Evolutionary conservation across 2,888 invertebrate species (phyloP), one percentile per base, ranked within the genome.

Genomic region (Archips xylosteana): DNA sequence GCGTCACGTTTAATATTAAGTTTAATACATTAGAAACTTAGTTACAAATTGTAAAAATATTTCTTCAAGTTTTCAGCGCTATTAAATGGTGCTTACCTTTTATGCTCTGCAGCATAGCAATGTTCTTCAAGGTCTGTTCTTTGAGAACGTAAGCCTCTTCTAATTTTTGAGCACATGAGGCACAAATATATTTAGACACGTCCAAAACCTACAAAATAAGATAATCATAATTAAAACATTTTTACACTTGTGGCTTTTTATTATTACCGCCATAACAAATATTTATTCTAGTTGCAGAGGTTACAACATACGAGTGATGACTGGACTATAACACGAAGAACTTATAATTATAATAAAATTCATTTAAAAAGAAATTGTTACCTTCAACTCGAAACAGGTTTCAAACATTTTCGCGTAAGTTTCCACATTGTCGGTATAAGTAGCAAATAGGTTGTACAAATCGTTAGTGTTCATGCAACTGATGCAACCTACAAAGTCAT

Each of bases 401-500:
- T 92, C 89, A 88, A 93, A 89, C 87, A 92, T 88, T 85, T 89
- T 89, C 54, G 91, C 90, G 79, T 91, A 94, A 82, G 89, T 90
- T 83, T 92, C 89, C 80, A 88, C 88, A 81, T 91, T 90, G 74
- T 91, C 91, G 59, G 88, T 85, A 77, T 90, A 90, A 77, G 87
- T 82, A 89, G 89, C 90, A 92, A 92, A 94, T 87, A 94, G 92
- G 92, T 94, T 90, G 89, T 89, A 90, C 87, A 94, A 92, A 90
- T 92, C 89, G 74, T 83, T 91, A 70, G 91, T 89, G 84, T 88
- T 87, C 92, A 92, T 91, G 85, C 94, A 94, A 86, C 91, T 90
- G 85, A 94, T 92, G 80, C 94, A 94, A 92, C 94, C 92, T 92
- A 92, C 86, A 84, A 91, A 91, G 82, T 92, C 91, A 76, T 83